Conservation (phyloP, 1,140 invertebrate species). For the Laodelphax striatellus region DNA sequence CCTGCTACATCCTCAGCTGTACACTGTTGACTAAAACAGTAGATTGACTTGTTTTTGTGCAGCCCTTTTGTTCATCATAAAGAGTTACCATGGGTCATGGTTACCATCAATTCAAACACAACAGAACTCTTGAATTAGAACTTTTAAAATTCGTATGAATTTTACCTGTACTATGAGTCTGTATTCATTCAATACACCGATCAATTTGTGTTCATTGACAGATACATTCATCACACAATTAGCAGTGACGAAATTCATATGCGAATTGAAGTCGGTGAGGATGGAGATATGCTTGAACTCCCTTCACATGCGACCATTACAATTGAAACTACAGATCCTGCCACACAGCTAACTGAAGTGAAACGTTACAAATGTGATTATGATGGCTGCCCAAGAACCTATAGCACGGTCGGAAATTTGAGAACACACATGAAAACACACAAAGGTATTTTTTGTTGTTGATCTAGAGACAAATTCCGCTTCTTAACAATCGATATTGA, state of each 20-base stretch:
- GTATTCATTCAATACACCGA: too few relatives aligned
- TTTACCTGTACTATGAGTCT: too few relatives aligned
- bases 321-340: slow-evolving; percentile 49
- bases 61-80: too few relatives aligned
- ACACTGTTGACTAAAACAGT: too few relatives aligned
- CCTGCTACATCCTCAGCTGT: too few relatives aligned
- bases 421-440: slow-evolving; percentile 93
- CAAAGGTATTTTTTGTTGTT: slow-evolving; percentile 53
- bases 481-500: too few relatives aligned
- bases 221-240: slow-evolving; percentile 56
- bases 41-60: too few relatives aligned
- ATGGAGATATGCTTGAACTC: slow-evolving; percentile 44
- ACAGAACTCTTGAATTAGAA: too few relatives aligned
- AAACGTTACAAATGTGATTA: slow-evolving; percentile 77
- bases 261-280: slow-evolving; percentile 47
- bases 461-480: too few relatives aligned
- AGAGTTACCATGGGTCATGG: too few relatives aligned
- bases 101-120: too few relatives aligned
- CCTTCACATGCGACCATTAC: slow-evolving; percentile 53
- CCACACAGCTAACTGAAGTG: slow-evolving; percentile 41
- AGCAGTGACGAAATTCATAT: slow-evolving; percentile 55
- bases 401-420: slow-evolving; percentile 88
- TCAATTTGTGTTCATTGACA: slow-evolving; percentile 25
- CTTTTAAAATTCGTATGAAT: too few relatives aligned
- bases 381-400: slow-evolving; percentile 76